Conservation (phyloP, 2,797 vertebrate genomes). For the Sebastiscus albofasciatus region DNA sequence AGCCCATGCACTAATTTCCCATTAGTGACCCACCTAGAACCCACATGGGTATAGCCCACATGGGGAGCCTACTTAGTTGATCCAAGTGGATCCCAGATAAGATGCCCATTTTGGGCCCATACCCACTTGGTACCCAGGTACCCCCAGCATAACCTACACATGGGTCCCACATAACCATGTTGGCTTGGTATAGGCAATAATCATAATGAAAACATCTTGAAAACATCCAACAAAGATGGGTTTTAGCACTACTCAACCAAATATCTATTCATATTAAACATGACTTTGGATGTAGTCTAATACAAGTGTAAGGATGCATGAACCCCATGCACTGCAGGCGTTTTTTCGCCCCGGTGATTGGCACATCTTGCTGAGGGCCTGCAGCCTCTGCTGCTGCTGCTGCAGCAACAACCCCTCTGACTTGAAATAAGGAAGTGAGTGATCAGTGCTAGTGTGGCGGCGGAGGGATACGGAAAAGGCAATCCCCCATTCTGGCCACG, state of each 20-base stretch:
- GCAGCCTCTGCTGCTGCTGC: conserved; percentile 6
- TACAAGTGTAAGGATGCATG: conserved; percentile 20
- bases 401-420: conserved; percentile 52
- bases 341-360: conserved; percentile 50
- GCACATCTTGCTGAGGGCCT: conserved; percentile 45
- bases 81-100: too few species aligned
- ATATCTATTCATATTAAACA: not conserved
- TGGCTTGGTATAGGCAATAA: too few species aligned
- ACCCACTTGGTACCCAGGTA: too few species aligned
- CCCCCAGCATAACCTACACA: too few species aligned
- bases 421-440: conserved; percentile 79
- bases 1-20: too few species aligned
- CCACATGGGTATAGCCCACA: too few species aligned
- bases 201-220: not conserved
- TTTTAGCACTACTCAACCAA: not conserved
- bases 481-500: conserved; percentile 64
- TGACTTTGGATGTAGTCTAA: not conserved
- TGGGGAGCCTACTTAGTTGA: too few species aligned
- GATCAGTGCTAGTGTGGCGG: conserved; percentile 77
- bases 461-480: conserved; percentile 76
- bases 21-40: too few species aligned
- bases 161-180: too few species aligned
- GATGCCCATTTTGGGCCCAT: too few species aligned
- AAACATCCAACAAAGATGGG: not conserved
- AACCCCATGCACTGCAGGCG: conserved; percentile 54